These are phyloP conservation scores for Amphibalanus amphitrite DNA, from an alignment of 1,140 invertebrate species.

Conservation along the genomic window DNA sequence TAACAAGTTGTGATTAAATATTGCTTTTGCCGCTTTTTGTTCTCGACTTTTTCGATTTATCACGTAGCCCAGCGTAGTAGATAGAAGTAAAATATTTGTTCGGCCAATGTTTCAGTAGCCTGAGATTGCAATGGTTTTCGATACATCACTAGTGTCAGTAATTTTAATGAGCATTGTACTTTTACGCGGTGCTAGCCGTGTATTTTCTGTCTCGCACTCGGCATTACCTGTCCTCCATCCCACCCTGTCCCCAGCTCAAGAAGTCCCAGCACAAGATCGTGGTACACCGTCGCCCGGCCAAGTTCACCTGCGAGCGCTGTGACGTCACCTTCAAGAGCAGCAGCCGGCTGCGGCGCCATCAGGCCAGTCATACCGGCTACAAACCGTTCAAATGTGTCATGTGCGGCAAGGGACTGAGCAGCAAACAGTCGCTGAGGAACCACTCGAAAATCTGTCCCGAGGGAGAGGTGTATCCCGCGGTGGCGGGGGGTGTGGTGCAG, in stretches of 20 bases:
- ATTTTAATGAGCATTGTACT: too few relatives aligned
- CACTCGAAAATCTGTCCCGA: slow-evolving; percentile 4
- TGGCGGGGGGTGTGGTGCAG: background rate
- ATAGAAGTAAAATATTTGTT: too few relatives aligned
- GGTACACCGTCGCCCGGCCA: background rate
- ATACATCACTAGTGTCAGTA: too few relatives aligned
- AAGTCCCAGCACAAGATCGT: background rate
- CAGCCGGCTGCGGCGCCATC: slow-evolving; percentile 36
- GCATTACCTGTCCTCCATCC: too few relatives aligned
- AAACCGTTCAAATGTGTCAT: slow-evolving; percentile 18
- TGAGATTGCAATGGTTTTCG: too few relatives aligned
- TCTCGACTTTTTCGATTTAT: too few relatives aligned
- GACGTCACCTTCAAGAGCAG: slow-evolving; percentile 38
- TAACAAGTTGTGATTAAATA: too few relatives aligned
- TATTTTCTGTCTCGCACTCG: too few relatives aligned
- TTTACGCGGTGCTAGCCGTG: too few relatives aligned
- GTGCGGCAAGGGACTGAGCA: slow-evolving; percentile 17
- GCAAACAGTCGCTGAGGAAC: slow-evolving; percentile 15
- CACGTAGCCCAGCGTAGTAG: too few relatives aligned
- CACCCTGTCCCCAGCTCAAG: background rate
- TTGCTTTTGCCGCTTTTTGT: too few relatives aligned
- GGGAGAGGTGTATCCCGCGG: background rate
- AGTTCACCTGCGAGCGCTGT: slow-evolving; percentile 15
- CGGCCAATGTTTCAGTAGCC: too few relatives aligned
- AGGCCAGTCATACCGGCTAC: slow-evolving; percentile 18